Evolutionary conservation across 1,140 invertebrate species (phyloP).

Genomic region (Drusus annulatus): DNA sequence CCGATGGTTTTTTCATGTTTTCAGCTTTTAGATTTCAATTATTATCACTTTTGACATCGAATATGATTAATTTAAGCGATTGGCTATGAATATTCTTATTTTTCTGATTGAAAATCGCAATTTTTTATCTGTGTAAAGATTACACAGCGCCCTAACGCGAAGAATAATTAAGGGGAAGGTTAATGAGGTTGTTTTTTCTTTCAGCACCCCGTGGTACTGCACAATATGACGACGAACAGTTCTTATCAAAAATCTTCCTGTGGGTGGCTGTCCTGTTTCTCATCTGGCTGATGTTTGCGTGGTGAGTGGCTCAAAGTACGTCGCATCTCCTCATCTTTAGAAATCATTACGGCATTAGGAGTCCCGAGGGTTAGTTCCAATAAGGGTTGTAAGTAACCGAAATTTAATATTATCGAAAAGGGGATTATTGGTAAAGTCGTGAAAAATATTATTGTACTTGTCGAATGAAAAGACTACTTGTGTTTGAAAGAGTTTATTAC

Average conservation of each 20-base stretch:
- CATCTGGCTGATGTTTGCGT: constrained; percentile 93
- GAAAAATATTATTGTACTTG: no score
- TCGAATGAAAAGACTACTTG: not conserved
- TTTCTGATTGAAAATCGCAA: no score
- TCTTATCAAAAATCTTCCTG: constrained; percentile 93
- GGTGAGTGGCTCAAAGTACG: constrained; percentile 62
- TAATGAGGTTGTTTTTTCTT: constrained; percentile 61
- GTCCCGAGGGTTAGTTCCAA: not conserved
- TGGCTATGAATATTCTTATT: no score
- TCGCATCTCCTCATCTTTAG: not conserved
- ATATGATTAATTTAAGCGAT: no score
- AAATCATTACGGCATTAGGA: constrained; percentile 8
- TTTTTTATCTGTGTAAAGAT: no score
- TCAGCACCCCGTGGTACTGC: constrained; percentile 85
- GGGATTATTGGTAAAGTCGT: no score
- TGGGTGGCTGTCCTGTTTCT: constrained; percentile 94
- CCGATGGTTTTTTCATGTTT: no score
- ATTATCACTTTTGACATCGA: no score
- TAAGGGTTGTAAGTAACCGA: not conserved
- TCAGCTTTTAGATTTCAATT: no score
- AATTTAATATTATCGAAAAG: no score
- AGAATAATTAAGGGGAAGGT: no score
- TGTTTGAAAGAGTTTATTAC: constrained; percentile 2
- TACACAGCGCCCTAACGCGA: no score
- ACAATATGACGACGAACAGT: constrained; percentile 93